phyloP scores from a whole-genome alignment of 2,113 vertebrate genomes.

The Saguinus imperator region DNA sequence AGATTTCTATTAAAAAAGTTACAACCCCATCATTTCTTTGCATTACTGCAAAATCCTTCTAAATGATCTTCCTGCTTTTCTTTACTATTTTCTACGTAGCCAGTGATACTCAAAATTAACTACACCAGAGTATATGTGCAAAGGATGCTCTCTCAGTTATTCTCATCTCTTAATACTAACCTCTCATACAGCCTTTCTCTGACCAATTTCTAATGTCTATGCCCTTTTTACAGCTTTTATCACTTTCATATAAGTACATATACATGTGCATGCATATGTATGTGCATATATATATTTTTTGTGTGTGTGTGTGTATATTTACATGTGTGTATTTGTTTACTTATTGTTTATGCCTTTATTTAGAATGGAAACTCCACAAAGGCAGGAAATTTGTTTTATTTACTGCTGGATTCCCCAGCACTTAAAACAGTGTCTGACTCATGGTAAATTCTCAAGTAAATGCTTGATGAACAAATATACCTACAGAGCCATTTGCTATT shows the following conservation, averaged over 20 bases:
- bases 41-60: background rate
- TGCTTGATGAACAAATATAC: background rate
- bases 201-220: background rate
- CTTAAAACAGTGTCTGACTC: background rate
- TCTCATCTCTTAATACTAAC: background rate
- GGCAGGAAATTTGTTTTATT: background rate
- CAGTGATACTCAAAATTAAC: background rate
- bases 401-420: background rate
- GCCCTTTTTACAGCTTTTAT: background rate
- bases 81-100: background rate
- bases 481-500: background rate
- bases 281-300: background rate
- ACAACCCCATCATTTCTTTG: background rate
- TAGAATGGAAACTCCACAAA: background rate
- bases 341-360: background rate
- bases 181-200: background rate
- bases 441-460: background rate
- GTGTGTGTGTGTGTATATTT: background rate
- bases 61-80: background rate
- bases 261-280: no score
- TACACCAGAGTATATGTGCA: background rate
- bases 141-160: background rate
- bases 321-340: background rate
- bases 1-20: background rate
- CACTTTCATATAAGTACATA: background rate